Evolutionary conservation across 1,140 invertebrate species (phyloP), one percentile per base, ranked within the genome.

Genomic region (Bombus difficillimus): DNA sequence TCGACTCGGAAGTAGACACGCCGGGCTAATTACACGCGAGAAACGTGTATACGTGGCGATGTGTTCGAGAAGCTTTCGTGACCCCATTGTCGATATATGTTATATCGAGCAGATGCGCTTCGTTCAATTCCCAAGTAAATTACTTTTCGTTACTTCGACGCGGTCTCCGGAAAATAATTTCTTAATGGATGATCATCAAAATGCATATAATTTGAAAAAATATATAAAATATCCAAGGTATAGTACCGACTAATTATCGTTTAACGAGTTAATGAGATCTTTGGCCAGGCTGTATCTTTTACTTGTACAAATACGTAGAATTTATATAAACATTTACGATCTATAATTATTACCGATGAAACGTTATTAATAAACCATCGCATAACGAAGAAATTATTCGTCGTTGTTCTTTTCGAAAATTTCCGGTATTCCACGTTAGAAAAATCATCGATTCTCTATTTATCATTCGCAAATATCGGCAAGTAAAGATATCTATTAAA

Each of bases 1-100:
- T 90, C 86, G 89, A 92, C 90, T 95, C 93, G 93, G 92, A 95
- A 94, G 93, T 94, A 88, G 81, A 89, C 88, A 91, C 90, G 90
- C 83, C 89, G 89, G 90, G 92, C 90, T 94, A 95, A 95, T 94
- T 95, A 92, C 91, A 92, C 83, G 88, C 85, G 87, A 93, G 90
- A 87, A 91, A 89, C 18, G 75, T 64, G 75, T 41, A 64, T 66
- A 59, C 75, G 13, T 32, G 34, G 53, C 57, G 37, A 43, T 89
- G 78, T 79, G 84, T 89, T 88, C 89, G 88, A 87, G 84, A 80
- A 87, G 87, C 89, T 57, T 69, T 69, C 64, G 37, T 78, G 62
- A 32, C 28, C 41, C 22, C 25, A 32, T 73, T 41, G 74, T 68
- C 73, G 43, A 77, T 66, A 39, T 13, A 18, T 34, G 32, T 47